Evolutionary conservation across 2,113 vertebrate genomes (phyloP).

Genomic region (Cheirogaleus medius): DNA sequence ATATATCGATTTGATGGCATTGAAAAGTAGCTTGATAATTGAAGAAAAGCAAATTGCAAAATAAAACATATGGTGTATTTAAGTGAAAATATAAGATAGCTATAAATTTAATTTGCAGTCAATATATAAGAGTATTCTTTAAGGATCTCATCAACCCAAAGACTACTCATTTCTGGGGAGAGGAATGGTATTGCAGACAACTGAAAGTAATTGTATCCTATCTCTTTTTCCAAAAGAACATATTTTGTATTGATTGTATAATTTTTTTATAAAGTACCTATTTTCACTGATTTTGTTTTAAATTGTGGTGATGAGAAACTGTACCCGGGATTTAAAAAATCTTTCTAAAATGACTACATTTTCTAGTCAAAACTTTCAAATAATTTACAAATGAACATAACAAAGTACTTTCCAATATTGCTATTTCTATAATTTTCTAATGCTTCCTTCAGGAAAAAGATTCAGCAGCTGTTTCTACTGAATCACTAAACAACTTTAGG

Average conservation of each 20-base stretch:
- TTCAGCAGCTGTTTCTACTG: slow-evolving; percentile 16
- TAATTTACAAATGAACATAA: slow-evolving; percentile 20
- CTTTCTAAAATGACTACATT: neutral
- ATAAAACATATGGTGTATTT: neutral
- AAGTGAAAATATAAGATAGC: neutral
- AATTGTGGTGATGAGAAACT: neutral
- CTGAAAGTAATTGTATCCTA: neutral
- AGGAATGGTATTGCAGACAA: neutral
- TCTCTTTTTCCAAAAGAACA: neutral
- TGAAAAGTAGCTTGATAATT: neutral
- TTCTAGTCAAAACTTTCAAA: neutral
- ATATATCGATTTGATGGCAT: neutral
- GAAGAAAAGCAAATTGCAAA: neutral
- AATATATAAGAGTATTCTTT: neutral
- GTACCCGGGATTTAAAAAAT: neutral
- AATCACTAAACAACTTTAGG: slow-evolving; percentile 6
- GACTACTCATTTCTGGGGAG: neutral
- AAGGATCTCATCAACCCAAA: neutral
- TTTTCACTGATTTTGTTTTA: neutral
- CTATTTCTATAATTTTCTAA: slow-evolving; percentile 5
- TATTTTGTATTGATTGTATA: neutral
- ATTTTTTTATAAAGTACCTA: neutral
- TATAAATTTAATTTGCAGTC: neutral
- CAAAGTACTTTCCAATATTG: neutral
- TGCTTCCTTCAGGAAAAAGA: neutral